Base-by-base conservation (phyloP, 2,888 invertebrate genomes). In the Tetanocera ferruginea region DNA sequence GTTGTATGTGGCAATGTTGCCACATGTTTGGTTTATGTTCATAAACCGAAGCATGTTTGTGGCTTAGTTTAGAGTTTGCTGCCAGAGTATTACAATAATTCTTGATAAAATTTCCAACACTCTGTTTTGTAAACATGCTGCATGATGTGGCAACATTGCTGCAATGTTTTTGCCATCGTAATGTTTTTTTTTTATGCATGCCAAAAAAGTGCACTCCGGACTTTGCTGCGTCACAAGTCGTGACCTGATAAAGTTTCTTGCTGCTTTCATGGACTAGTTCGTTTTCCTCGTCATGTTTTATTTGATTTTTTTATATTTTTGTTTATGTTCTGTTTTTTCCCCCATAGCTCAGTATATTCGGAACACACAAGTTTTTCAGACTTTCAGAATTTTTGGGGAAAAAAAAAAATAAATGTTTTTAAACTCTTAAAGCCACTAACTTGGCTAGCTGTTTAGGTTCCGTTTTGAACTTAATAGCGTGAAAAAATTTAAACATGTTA, bases 171-270 rank as follows among this genome's bases (percentile, higher is more conserved):
- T 73, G 19, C 55, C 51, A n/a, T 28, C 11, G n/a, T n/a, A 60
- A 23, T 60, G 57, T 14, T 72, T 37, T 11, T 37, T 11, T 25
- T 17, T 71, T 34, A 11, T 71, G 19, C 74, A 49, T 57, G 55
- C 34, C n/a, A 72, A 70, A 72, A 55, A 31, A 55, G 55, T 55
- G 55, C 71, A 71, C 55, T 71, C 34, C 31, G 74, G 52, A 49
- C 51, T 74, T 9, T 25, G 66, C 66, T 69, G 76, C 66, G 66
- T 62, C 51, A 60, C 51, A 66, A 76, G 69, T 80, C 80, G 80
- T 80, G 80, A 80, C 78, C 80, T 67, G 80, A 60, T 78, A 71
- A 75, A 74, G 74, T 78, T 76, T 11, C 52, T 8, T 64, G n/a
- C 19, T 66, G 14, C n/a, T 52, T 28, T 28, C 19, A 28, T 57